phyloP scores from a whole-genome alignment of 2,797 vertebrate species.

The Poecilia velifera region DNA sequence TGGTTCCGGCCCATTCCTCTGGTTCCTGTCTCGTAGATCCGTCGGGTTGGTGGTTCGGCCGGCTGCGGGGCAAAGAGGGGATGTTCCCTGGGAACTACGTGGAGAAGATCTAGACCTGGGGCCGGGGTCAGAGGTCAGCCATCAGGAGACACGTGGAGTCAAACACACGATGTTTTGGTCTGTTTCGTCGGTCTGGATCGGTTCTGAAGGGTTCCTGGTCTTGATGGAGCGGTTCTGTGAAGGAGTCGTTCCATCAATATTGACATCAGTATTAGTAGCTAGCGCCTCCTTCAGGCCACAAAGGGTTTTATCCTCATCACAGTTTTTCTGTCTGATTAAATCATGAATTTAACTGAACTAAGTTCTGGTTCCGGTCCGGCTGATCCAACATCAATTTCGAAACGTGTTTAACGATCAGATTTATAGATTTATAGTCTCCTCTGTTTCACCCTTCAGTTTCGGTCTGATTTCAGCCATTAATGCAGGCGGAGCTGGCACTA shows the following conservation, averaged over 20 bases:
- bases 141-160: not conserved
- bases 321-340: not conserved
- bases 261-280: constrained; percentile 11
- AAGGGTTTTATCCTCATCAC: not conserved
- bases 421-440: not conserved
- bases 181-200: constrained; percentile 11
- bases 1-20: not conserved
- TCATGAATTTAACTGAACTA: not conserved
- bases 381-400: not conserved
- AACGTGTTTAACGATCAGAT: not conserved
- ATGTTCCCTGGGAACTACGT: constrained; percentile 89
- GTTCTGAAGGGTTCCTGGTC: not conserved
- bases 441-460: not conserved
- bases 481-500: constrained; percentile 1
- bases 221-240: not conserved
- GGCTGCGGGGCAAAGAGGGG: constrained; percentile 83
- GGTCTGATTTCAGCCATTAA: not conserved
- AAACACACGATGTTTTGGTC: constrained; percentile 12
- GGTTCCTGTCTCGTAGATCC: constrained; percentile 70
- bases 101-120: constrained; percentile 80
- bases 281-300: constrained; percentile 10
- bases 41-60: constrained; percentile 88
- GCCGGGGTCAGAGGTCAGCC: constrained; percentile 24
- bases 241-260: not conserved
- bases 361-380: not conserved